Evolutionary conservation across 2,113 vertebrate genomes (phyloP).

Genomic region (Brachionichthys hirsutus): DNA sequence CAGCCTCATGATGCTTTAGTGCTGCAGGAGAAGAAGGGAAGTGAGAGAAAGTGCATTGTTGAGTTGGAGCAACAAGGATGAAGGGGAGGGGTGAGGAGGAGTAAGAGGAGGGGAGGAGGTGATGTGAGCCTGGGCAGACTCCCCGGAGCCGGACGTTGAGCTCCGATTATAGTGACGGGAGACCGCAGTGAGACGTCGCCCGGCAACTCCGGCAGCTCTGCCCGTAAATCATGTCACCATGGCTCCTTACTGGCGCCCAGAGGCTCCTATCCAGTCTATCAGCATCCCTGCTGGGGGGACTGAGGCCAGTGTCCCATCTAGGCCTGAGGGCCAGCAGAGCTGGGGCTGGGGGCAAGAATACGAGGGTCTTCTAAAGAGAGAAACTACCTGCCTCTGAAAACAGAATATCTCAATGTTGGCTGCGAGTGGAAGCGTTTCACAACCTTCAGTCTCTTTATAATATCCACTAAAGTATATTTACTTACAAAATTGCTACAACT

Average conservation of each 20-base stretch:
- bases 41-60: constrained; percentile 22
- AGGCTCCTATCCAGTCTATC: constrained; percentile 58
- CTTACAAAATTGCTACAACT: background rate
- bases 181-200: constrained; percentile 69
- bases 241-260: constrained; percentile 58
- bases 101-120: constrained; percentile 35
- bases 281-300: constrained; percentile 34
- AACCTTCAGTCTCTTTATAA: background rate
- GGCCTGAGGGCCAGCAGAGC: constrained; percentile 4
- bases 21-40: constrained; percentile 19
- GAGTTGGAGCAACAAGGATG: constrained; percentile 14
- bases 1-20: constrained; percentile 22
- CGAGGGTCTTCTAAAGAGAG: constrained; percentile 26
- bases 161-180: constrained; percentile 74
- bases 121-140: constrained; percentile 69
- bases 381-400: constrained; percentile 18
- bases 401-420: background rate
- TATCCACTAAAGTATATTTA: background rate
- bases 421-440: background rate
- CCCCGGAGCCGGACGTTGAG: constrained; percentile 68
- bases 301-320: constrained; percentile 21
- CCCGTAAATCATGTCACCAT: constrained; percentile 72
- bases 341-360: constrained; percentile 10
- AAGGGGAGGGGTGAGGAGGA: constrained; percentile 33
- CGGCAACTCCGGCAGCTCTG: constrained; percentile 63